Conservation (phyloP, 2,113 vertebrate genomes). For the Sylvia atricapilla region DNA sequence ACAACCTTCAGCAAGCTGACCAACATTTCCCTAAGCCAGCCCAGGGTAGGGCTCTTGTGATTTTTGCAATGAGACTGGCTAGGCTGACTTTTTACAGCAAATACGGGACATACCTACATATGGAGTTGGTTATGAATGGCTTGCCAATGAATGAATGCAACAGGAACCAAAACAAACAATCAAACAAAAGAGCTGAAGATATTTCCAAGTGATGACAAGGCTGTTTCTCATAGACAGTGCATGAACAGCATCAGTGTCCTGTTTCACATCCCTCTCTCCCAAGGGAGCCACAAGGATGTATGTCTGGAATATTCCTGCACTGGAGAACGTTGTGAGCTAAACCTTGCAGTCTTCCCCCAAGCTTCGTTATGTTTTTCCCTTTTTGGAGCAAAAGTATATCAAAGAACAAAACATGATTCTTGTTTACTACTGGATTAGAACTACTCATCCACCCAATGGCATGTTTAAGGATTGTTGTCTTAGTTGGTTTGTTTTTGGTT, state of each 20-base stretch:
- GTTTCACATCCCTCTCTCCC: neutral
- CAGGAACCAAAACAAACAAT: neutral
- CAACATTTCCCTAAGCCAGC: neutral
- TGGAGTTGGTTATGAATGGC: neutral
- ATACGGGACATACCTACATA: neutral
- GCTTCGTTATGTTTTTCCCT: fast-evolving
- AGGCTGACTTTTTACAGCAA: neutral
- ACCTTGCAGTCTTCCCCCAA: neutral
- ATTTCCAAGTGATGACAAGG: neutral
- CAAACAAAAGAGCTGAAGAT: neutral
- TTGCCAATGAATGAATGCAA: neutral
- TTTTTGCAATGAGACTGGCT: neutral
- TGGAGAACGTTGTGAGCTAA: neutral
- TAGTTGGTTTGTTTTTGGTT: no score
- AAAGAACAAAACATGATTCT: neutral
- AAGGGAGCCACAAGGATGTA: fast-evolving
- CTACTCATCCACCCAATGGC: neutral
- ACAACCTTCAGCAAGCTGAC: neutral
- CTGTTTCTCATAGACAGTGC: neutral
- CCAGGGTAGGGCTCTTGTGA: neutral
- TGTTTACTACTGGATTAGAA: neutral
- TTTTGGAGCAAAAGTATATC: neutral
- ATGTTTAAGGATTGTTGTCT: neutral
- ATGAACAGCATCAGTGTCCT: neutral
- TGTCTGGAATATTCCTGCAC: neutral